Conservation (phyloP, 2,113 vertebrate species). For the Onychorhynchus coronatus region DNA sequence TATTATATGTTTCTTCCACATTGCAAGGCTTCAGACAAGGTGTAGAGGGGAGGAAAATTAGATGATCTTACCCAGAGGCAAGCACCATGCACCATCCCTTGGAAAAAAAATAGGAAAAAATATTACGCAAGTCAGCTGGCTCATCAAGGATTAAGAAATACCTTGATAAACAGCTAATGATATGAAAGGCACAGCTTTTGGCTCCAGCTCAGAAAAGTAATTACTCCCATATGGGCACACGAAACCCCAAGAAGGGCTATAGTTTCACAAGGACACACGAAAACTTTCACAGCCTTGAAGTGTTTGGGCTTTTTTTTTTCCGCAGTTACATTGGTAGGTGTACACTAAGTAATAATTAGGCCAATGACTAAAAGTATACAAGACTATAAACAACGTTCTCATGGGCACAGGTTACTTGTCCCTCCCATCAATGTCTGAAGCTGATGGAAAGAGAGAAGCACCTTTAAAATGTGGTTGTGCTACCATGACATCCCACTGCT, state of each 20-base stretch:
- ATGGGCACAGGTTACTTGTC: not conserved
- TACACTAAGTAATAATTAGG: not conserved
- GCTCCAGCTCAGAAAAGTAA: conserved; percentile 50
- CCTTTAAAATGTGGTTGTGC: not conserved
- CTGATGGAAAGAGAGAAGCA: not conserved
- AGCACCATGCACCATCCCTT: not conserved
- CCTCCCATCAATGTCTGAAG: not conserved
- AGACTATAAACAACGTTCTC: not conserved
- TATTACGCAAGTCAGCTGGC: conserved; percentile 53
- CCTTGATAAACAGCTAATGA: conserved; percentile 67
- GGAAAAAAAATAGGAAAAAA: conserved; percentile 8
- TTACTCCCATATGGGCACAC: conserved; percentile 56
- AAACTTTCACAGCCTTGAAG: not conserved
- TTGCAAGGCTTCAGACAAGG: conserved; percentile 7
- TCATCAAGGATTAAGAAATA: conserved; percentile 66
- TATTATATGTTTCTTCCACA: not conserved
- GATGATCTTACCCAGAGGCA: conserved; percentile 35
- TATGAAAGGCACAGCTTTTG: conserved; percentile 58
- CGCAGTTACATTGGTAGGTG: not conserved
- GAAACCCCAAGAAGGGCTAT: conserved; percentile 1
- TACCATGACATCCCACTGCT: not conserved
- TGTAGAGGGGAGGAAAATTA: not conserved
- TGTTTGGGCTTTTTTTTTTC: not conserved
- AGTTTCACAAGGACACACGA: conserved; percentile 29
- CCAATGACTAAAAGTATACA: not conserved